Evolutionary conservation across 1,140 invertebrate genomes (phyloP).

Genomic region (Cherax destructor): DNA sequence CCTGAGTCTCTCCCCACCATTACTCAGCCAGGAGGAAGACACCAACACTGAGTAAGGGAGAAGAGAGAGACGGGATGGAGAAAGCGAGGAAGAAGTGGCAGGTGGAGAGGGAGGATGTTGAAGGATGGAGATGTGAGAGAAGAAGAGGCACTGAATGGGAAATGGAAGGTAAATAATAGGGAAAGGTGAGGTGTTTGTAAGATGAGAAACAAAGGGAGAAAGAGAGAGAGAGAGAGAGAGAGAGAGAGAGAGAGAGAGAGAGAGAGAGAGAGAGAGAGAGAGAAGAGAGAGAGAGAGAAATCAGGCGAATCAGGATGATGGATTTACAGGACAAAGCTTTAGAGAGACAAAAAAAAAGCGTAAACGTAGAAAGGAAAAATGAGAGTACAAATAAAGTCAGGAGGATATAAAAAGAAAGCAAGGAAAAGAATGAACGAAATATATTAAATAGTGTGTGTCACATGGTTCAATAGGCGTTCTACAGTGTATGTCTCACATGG

Average conservation of each 20-base stretch:
- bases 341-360: no score
- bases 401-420: no score
- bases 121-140: no score
- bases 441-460: no score
- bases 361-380: no score
- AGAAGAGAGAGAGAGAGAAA: constrained; percentile 4
- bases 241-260: constrained; percentile 34
- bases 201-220: no score
- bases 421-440: no score
- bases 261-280: constrained; percentile 32
- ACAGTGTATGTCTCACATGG: no score
- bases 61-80: not conserved
- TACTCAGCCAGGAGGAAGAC: not conserved
- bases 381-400: no score
- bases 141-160: not conserved
- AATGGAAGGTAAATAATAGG: not conserved
- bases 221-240: constrained; percentile 33
- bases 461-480: no score
- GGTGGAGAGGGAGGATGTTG: not conserved
- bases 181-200: no score
- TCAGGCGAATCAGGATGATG: not conserved
- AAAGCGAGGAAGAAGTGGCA: not conserved
- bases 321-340: not conserved
- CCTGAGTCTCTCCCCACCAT: no score
- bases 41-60: not conserved